Evolutionary conservation across 2,797 vertebrate species (phyloP), one percentile per base, ranked within the genome.

Genomic region (Dallia pectoralis): DNA sequence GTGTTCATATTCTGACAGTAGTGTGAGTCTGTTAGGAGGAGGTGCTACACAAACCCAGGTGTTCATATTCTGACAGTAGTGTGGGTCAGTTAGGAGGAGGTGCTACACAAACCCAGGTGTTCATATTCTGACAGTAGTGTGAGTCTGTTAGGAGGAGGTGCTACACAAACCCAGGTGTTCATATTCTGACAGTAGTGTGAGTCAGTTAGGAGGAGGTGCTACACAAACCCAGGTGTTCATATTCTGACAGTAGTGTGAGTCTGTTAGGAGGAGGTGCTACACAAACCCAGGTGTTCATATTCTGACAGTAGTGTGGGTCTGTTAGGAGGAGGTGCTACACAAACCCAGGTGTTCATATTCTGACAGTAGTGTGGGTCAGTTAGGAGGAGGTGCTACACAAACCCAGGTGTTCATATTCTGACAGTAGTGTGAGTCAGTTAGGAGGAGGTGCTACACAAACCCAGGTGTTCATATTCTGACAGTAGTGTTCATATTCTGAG

Each of bases 21-120:
- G n/a, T n/a, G n/a, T n/a, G n/a, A n/a, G n/a, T n/a, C n/a, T n/a
- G 40, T 48, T 73, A 64, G 56, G 27, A 25, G 73, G 32, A 49
- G 71, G 11, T 66, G 66, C 65, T 67, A 68, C 74, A 79, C 56
- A 33, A 69, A 18, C n/a, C n/a, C n/a, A n/a, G n/a, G 69, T 40
- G 44, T 61, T 48, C 51, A 70, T 32, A 79, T 70, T 18, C 27
- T n/a, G n/a, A n/a, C n/a, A n/a, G n/a, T n/a, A n/a, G n/a, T n/a
- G n/a, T n/a, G n/a, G n/a, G n/a, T n/a, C n/a, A 36, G 40, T 48
- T 73, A 64, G 56, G 27, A 25, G 73, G 32, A 49, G 71, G 11
- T 66, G 66, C 65, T 67, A 68, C 74, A 79, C 56, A 33, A 69
- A 18, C n/a, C n/a, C n/a, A n/a, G n/a, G 69, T 40, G 44, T 61